phyloP scores from a whole-genome alignment of 2,797 vertebrate genomes.

The Chrysocyon brachyurus region DNA sequence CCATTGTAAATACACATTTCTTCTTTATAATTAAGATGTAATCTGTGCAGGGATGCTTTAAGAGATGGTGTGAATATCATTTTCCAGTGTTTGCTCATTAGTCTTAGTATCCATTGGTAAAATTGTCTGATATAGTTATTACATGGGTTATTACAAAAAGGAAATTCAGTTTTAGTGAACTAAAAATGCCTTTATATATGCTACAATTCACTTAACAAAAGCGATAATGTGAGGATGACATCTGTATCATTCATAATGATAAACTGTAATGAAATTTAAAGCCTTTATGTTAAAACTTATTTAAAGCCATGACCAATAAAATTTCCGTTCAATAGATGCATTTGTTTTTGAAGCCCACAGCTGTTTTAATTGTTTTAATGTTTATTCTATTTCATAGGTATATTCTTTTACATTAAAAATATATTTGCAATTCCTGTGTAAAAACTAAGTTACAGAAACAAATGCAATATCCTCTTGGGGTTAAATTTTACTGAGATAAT shows the following conservation, averaged over 20 bases:
- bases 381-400: neutral
- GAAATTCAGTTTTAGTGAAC: neutral
- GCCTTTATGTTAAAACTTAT: neutral
- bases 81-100: neutral
- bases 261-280: neutral
- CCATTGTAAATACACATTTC: neutral
- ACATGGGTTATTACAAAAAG: neutral
- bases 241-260: neutral
- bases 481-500: neutral
- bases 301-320: neutral
- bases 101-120: neutral
- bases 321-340: neutral
- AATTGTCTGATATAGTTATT: constrained; percentile 14
- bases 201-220: neutral
- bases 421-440: neutral
- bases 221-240: neutral
- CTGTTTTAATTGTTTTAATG: neutral
- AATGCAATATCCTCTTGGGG: neutral
- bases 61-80: neutral
- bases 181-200: constrained; percentile 19
- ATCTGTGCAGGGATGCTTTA: neutral
- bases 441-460: neutral
- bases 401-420: neutral
- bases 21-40: neutral
- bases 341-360: neutral